Evolutionary conservation across 2,797 vertebrate genomes (phyloP).

Genomic region (Dendrocincla tyrannina): DNA sequence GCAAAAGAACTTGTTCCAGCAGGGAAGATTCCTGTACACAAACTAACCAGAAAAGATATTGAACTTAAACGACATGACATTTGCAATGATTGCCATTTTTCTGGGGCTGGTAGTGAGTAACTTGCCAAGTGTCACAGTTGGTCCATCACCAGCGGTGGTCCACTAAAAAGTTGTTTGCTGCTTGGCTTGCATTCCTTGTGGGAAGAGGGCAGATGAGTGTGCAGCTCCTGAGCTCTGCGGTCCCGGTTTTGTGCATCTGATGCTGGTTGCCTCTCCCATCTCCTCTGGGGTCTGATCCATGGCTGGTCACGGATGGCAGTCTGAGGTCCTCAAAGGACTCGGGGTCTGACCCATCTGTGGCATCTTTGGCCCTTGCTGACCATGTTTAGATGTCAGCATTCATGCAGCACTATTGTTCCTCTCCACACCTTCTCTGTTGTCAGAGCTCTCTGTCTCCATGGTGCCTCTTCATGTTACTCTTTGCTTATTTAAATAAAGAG

Average conservation of each 20-base stretch:
- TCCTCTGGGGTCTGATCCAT: background rate
- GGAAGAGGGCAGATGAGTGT: background rate
- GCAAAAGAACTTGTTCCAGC: background rate
- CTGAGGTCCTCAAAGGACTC: background rate
- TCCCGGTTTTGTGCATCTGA: background rate
- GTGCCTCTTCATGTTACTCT: conserved; percentile 29
- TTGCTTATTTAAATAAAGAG: conserved; percentile 17
- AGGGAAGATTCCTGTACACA: background rate
- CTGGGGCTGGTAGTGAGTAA: background rate
- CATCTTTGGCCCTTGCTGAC: background rate
- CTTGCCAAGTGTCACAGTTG: background rate
- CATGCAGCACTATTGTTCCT: background rate
- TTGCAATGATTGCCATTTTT: background rate
- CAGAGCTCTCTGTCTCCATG: background rate
- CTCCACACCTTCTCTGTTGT: background rate
- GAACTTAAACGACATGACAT: background rate
- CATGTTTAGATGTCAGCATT: background rate
- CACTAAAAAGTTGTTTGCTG: background rate
- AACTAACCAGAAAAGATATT: background rate
- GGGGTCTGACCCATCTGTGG: background rate
- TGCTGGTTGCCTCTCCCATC: background rate
- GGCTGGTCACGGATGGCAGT: background rate
- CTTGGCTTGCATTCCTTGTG: background rate
- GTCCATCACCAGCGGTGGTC: background rate
- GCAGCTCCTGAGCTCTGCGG: background rate